phyloP scores from a whole-genome alignment of 2,797 vertebrate species.

The Rhinogobio ventralis region DNA sequence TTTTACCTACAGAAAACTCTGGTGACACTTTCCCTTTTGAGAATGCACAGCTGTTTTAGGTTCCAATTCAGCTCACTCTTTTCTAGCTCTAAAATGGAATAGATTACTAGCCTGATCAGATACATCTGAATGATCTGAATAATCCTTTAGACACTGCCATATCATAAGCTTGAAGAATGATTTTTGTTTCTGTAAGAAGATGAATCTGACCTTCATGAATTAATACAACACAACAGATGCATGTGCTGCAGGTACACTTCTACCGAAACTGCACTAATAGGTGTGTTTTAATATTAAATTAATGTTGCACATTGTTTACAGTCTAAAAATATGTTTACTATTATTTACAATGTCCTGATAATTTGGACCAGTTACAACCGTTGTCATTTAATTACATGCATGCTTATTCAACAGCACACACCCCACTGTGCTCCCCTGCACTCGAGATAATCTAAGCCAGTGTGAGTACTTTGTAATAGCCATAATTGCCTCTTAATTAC shows the following conservation, averaged over 20 bases:
- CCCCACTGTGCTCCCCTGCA: conserved; percentile 41
- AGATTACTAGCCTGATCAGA: background rate
- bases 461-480: conserved; percentile 43
- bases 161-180: background rate
- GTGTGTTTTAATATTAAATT: background rate
- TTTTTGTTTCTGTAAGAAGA: background rate
- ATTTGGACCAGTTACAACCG: background rate
- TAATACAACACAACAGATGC: background rate
- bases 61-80: background rate
- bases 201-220: background rate
- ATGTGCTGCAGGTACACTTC: background rate
- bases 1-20: background rate
- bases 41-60: conserved; percentile 1
- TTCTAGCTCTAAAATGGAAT: background rate
- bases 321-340: conserved; percentile 4
- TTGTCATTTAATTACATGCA: conserved; percentile 38
- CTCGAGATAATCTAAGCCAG: conserved; percentile 49
- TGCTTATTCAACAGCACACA: conserved; percentile 15
- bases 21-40: background rate
- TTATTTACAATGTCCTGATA: conserved; percentile 11
- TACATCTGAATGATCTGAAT: background rate
- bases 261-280: background rate
- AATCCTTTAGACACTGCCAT: background rate
- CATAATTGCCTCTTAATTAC: conserved; percentile 54
- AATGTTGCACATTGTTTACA: background rate